These are phyloP conservation scores for Catharus fuscescens DNA, from an alignment of 2,113 vertebrate genomes.

Conservation along the genomic window DNA sequence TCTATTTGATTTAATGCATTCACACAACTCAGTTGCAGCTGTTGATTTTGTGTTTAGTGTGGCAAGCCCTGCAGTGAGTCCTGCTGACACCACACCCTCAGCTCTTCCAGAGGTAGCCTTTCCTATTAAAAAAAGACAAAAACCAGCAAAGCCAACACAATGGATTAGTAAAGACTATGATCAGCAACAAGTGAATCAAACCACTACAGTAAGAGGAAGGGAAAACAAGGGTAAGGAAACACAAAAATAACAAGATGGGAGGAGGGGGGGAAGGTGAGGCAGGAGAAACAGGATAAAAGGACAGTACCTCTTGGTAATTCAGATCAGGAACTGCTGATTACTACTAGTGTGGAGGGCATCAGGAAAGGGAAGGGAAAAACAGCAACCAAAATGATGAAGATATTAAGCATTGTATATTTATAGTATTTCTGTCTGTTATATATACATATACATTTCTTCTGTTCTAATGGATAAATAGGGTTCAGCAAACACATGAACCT, in stretches of 20 bases:
- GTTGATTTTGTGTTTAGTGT: neutral
- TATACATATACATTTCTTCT: neutral
- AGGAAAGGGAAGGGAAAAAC: constrained; percentile 70
- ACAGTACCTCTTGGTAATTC: constrained; percentile 71
- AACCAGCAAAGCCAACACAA: neutral
- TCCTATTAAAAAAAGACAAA: constrained; percentile 24
- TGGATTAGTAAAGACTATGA: constrained; percentile 14
- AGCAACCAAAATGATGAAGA: constrained; percentile 67
- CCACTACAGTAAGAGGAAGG: neutral
- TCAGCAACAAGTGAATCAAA: constrained; percentile 38
- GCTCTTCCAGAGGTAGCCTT: constrained; percentile 55
- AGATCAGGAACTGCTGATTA: constrained; percentile 70
- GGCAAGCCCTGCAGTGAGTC: neutral
- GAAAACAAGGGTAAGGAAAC: neutral
- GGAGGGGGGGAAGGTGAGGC: neutral
- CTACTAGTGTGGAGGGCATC: constrained; percentile 65
- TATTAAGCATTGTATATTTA: constrained; percentile 40
- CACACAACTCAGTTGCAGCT: neutral
- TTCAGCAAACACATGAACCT: neutral
- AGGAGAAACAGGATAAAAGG: constrained; percentile 51
- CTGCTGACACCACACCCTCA: neutral
- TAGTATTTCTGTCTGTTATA: neutral
- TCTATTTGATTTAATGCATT: neutral
- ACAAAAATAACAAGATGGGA: neutral
- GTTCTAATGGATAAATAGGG: neutral